Conservation (phyloP, 2,113 vertebrate genomes). For the Typhlomys cinereus region DNA sequence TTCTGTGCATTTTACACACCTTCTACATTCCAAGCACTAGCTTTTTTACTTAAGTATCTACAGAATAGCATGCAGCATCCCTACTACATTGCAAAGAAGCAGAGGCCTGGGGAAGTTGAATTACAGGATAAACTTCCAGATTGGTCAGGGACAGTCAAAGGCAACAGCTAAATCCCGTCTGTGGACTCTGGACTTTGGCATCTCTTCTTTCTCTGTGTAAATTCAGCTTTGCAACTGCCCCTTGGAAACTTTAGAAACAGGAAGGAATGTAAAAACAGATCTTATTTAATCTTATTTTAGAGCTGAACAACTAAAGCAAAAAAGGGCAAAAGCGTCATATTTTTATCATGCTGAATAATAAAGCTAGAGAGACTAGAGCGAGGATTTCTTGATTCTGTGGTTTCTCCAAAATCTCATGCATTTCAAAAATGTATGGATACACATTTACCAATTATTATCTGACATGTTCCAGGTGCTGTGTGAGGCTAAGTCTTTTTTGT, state of each 20-base stretch:
- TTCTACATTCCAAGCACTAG: neutral
- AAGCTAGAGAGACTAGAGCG: neutral
- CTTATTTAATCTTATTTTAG: slow-evolving; percentile 32
- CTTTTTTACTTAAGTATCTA: neutral
- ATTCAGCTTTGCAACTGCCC: neutral
- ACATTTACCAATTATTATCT: neutral
- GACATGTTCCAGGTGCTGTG: neutral
- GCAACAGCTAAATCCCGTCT: neutral
- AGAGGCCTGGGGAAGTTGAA: neutral
- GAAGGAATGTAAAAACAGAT: slow-evolving; percentile 15
- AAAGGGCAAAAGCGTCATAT: neutral
- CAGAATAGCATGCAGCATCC: neutral
- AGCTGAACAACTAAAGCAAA: neutral
- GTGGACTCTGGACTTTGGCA: neutral
- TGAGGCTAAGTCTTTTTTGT: neutral
- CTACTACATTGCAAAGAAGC: neutral
- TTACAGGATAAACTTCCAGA: neutral
- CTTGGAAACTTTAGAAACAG: slow-evolving; percentile 2
- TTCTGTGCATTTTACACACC: slow-evolving; percentile 33
- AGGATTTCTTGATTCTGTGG: neutral
- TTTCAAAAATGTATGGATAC: neutral
- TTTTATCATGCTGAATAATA: slow-evolving; percentile 24
- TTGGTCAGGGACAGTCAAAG: neutral
- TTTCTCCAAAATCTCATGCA: neutral
- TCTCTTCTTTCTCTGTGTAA: slow-evolving; percentile 15